Evolutionary conservation across 1,140 invertebrate genomes (phyloP), one percentile per base, ranked within the genome.

Genomic region (Bombus haemorrhoidalis): DNA sequence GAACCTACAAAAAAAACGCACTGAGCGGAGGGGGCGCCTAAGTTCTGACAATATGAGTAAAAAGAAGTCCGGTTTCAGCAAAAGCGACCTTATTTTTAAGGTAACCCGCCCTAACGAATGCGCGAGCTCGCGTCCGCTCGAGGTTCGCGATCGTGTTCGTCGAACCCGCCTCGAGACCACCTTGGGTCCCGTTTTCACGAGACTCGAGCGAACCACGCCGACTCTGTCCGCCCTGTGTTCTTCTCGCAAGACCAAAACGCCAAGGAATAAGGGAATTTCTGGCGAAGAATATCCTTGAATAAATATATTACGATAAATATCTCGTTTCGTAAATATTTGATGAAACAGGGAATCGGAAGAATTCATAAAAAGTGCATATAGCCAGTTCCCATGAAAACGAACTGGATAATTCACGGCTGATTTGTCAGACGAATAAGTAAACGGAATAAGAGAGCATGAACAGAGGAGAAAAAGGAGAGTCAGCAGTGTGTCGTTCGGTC

Each of bases 21-120:
- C 98, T 96, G 98, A 98, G 97, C 97, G 98, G 96, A 97, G 97
- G 97, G 97, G 97, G 96, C 97, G 98, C 96, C 97, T 98, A 96
- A 97, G 97, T 97, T 97, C 97, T 96, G 97, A 97, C 95, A 96
- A 96, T 97, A 97, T 97, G 97, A 97, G 96, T 97, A 98, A 98
- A 98, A 98, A 98, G 97, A 97, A 97, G 97, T 96, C 95, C 94
- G 97, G 97, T 97, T 97, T 97, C 97, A 98, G 97, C 96, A 98
- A 98, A 98, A 98, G 97, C 97, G 98, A 98, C 97, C 97, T 98
- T 96, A 98, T 98, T 97, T 98, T 98, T 97, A 98, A 98, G 98
- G 98, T 98, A 98, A 98, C 97, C 97, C 96, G 95, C 92, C 94
- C 93, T 92, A 92, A 94, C 90, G 87, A 94, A 93, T 90, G 92